Percentiles rank a stretch among this genome's conserved stretches.
These are phyloP conservation scores for Latrodectus elegans DNA, from an alignment of 2,888 invertebrate species.

Conservation along the genomic window DNA sequence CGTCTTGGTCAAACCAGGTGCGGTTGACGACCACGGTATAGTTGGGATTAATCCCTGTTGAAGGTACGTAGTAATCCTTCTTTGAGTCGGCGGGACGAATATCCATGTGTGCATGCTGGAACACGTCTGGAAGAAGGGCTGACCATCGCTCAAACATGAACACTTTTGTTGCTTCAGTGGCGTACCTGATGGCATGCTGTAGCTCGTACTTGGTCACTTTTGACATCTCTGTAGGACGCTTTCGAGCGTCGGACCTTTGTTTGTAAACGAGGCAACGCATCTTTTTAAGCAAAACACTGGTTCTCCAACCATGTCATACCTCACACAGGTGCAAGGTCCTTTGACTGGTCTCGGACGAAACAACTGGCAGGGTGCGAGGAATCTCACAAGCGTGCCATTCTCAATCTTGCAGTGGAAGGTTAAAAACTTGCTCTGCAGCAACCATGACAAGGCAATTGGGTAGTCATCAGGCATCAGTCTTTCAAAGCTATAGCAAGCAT, in stretches of 20 bases:
- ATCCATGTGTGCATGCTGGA: no score
- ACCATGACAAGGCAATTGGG: not conserved
- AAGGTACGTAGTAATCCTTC: conserved; percentile 9
- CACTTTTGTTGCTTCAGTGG: no score
- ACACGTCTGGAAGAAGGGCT: no score
- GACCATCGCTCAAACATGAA: no score
- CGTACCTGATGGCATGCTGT: not conserved
- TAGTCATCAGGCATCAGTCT: not conserved
- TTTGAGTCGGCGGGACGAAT: no score
- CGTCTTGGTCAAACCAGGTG: not conserved
- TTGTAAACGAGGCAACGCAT: not conserved
- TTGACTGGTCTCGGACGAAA: no score
- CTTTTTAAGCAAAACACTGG: conserved; percentile 2
- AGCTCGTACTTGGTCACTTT: not conserved
- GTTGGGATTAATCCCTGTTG: no score
- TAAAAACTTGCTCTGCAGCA: not conserved
- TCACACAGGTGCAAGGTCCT: not conserved
- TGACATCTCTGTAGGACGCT: not conserved
- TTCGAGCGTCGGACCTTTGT: not conserved
- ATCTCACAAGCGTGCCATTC: no score
- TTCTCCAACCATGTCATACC: not conserved
- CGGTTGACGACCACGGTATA: not conserved
- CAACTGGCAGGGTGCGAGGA: no score
- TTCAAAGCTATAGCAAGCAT: not conserved
- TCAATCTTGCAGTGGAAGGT: no score